Percentiles rank a stretch among this genome's conserved stretches.
Conservation (phyloP, 2,888 invertebrate species). For the Margaritifera margaritifera region DNA sequence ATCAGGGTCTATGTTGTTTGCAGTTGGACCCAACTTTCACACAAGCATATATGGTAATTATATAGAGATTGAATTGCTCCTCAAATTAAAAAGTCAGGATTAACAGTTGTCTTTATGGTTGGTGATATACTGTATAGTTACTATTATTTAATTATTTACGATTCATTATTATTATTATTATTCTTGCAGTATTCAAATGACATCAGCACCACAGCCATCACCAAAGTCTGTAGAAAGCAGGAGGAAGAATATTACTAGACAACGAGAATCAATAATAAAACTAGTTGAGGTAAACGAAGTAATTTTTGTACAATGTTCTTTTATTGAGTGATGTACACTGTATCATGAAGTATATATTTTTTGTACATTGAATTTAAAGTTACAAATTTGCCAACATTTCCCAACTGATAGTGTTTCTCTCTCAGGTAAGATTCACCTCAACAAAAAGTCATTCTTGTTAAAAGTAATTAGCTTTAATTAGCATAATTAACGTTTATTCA, state of each 20-base stretch:
- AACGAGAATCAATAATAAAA: conserved; percentile 22
- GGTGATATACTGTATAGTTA: too few species aligned
- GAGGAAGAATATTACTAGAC: conserved; percentile 4
- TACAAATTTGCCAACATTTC: neutral
- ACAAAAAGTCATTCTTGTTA: too few species aligned
- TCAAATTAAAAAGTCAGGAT: too few species aligned
- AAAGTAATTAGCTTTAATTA: too few species aligned
- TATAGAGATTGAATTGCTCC: too few species aligned
- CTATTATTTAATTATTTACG: too few species aligned
- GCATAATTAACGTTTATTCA: too few species aligned
- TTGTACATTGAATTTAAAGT: conserved; percentile 1
- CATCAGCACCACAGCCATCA: conserved; percentile 37
- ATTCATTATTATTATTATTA: neutral
- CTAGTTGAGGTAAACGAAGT: conserved; percentile 35
- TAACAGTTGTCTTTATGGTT: neutral
- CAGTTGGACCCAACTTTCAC: too few species aligned
- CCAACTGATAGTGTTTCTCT: too few species aligned
- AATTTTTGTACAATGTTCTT: neutral
- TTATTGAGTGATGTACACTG: neutral
- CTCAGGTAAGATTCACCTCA: too few species aligned
- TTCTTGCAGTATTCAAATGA: conserved; percentile 33
- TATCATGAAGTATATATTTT: neutral
- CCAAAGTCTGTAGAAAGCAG: conserved; percentile 27
- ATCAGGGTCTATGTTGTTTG: too few species aligned
- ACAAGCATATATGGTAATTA: too few species aligned